Evolutionary conservation across 2,113 vertebrate species (phyloP).

Genomic region (Hemiscyllium ocellatum): DNA sequence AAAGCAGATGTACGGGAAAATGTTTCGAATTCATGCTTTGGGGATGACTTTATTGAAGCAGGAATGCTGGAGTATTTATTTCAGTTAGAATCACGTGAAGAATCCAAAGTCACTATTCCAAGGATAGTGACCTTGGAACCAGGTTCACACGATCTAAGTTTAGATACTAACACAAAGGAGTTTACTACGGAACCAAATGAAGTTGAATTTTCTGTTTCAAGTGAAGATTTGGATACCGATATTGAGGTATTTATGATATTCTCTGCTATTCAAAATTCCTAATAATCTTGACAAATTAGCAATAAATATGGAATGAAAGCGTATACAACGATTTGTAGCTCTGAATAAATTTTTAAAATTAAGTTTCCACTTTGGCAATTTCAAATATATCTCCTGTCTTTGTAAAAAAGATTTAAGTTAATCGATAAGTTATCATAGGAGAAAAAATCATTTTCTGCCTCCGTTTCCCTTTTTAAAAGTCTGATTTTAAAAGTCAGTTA

Average conservation of each 20-base stretch:
- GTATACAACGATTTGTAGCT: not conserved
- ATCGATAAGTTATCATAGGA: not conserved
- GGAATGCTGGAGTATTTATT: fast-evolving
- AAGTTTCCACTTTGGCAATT: not conserved
- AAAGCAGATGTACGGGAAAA: not conserved
- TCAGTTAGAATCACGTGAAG: constrained; percentile 33
- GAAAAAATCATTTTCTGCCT: not conserved
- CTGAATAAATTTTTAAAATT: not conserved
- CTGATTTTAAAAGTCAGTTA: not conserved
- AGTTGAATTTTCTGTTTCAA: not conserved
- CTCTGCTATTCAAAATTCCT: not conserved
- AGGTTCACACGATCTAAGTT: fast-evolving
- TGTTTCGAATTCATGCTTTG: not conserved
- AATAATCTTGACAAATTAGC: not conserved
- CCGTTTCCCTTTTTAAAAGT: not conserved
- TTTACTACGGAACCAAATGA: not conserved
- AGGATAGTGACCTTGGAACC: not conserved
- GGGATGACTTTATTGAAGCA: not conserved
- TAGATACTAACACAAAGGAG: not conserved
- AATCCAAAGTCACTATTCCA: not conserved
- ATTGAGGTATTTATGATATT: constrained; percentile 61
- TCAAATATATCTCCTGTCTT: not conserved
- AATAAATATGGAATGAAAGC: not conserved
- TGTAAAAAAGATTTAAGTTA: not conserved
- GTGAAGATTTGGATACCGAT: constrained; percentile 55